phyloP scores from a whole-genome alignment of 2,888 invertebrate genomes.

The Apamea sordens region DNA sequence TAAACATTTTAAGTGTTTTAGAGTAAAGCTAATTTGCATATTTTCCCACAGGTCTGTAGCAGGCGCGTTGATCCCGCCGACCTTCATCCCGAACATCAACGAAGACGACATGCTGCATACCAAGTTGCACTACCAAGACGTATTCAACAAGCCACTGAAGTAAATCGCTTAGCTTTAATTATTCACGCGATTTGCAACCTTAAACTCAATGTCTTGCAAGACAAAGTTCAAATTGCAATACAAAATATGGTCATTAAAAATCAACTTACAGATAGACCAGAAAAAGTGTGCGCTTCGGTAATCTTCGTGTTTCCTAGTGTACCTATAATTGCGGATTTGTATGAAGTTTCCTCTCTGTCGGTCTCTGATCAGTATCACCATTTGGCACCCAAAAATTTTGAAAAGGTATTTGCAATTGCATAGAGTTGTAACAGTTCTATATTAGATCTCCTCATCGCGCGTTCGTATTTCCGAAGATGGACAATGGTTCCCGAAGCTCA shows the following conservation, averaged over 20 bases:
- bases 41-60: conserved; percentile 87
- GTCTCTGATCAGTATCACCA: too few species aligned
- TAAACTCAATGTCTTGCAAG: neutral
- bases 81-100: conserved; percentile 82
- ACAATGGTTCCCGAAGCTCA: too few species aligned
- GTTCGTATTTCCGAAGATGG: too few species aligned
- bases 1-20: neutral
- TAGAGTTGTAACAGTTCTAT: too few species aligned
- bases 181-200: neutral
- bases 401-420: too few species aligned
- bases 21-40: neutral
- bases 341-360: too few species aligned
- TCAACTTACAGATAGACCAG: too few species aligned
- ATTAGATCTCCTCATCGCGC: too few species aligned
- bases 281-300: too few species aligned
- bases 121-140: conserved; percentile 89
- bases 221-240: neutral
- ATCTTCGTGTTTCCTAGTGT: too few species aligned
- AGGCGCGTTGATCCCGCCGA: conserved; percentile 93
- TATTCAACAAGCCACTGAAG: conserved; percentile 78
- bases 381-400: too few species aligned
- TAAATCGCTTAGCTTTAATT: neutral
- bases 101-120: conserved; percentile 91
- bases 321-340: too few species aligned
- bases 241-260: neutral